Base-by-base conservation (phyloP, 2,888 invertebrate species). In the Macaria liturata region DNA sequence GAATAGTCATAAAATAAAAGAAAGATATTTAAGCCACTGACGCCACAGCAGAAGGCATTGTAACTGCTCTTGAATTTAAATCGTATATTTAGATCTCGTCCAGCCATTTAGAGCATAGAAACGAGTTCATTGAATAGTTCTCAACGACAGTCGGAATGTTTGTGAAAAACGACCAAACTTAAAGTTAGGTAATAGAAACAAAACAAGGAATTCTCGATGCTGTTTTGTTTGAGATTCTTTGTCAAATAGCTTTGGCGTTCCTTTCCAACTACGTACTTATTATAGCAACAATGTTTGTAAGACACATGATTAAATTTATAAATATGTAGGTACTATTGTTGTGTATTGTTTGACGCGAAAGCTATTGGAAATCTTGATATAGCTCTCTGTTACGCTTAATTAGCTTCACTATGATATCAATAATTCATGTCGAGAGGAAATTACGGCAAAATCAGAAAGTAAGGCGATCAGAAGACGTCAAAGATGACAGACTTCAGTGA, bases 1-100 rank as follows among this genome's bases (percentile, higher is more conserved):
- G 61, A 69, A 73, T 70, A 73, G 67, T 68, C 67, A 67, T 66
- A 67, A 63, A 52, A 20, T 20, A 20, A 20, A 20, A 20, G 20
- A 51, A 51, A 57, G 39, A 37, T 20, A 20, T 20, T 2, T 20
- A 20, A 20, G 20, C 20, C 20, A 20, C 20, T 20, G 20, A 20
- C 20, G 20, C 20, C 76, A 75, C 69, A 68, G 78, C 74, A 78
- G 76, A 80, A 79, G 79, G 77, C 74, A 80, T 75, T 75, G 83
- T 80, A 79, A 80, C 83, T 77, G 83, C 78, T 84, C 78, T 86
- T 88, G 88, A 89, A 88, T 89, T 84, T 84, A 88, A 90, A 90
- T 89, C 78, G 82, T 85, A 81, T 80, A 83, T 88, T 88, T 86
- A 86, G 83, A 84, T 81, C 82, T 80, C 76, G 79, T 78, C 78